phyloP scores from a whole-genome alignment of 2,797 vertebrate species.

The Hozukius guyotensis region DNA sequence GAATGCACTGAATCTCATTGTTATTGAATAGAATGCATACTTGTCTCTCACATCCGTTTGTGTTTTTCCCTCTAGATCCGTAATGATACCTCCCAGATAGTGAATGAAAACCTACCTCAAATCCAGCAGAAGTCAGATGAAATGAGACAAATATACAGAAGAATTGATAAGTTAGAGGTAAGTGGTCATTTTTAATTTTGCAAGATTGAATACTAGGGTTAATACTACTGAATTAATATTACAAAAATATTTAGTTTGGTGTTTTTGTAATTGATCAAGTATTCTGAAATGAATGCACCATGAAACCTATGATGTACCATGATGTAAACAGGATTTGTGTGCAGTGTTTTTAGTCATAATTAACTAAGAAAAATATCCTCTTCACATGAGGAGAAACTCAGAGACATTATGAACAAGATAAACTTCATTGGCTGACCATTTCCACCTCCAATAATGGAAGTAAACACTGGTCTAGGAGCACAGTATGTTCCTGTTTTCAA shows the following conservation, averaged over 20 bases:
- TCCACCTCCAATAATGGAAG: not conserved
- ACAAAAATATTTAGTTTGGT: not conserved
- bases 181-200: constrained; percentile 20
- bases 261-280: not conserved
- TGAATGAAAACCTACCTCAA: constrained; percentile 91
- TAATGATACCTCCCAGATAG: constrained; percentile 91
- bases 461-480: not conserved
- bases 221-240: not conserved
- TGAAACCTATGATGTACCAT: not conserved
- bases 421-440: not conserved
- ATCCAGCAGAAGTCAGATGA: constrained; percentile 90
- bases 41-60: not conserved
- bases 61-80: constrained; percentile 80
- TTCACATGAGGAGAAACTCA: not conserved
- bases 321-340: not conserved
- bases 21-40: not conserved
- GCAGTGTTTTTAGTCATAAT: not conserved
- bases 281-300: not conserved
- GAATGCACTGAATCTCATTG: not conserved
- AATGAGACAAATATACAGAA: constrained; percentile 91
- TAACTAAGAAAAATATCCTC: not conserved
- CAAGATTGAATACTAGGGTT: not conserved
- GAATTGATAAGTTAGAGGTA: constrained; percentile 95
- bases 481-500: not conserved
- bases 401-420: not conserved